Base-by-base conservation (phyloP, 1,140 invertebrate genomes). In the Pteromalus puparum region DNA sequence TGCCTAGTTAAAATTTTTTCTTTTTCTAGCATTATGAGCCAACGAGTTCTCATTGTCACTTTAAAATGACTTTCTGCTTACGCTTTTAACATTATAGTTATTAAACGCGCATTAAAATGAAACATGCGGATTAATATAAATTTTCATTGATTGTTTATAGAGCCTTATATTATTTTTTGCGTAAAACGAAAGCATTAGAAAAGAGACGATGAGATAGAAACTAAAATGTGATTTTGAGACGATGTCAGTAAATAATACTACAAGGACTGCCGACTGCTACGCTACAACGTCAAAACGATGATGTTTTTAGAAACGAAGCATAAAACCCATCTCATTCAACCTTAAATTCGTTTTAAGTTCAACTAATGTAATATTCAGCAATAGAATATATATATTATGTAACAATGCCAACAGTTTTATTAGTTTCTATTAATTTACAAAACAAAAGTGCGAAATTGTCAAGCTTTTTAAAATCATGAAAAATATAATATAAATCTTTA, bases 241-340 rank as follows among this genome's bases (percentile, higher is more conserved):
- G 87, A 83, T 87, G 88, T 87, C 87, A 88, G 83, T 85, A 75
- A 86, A 53, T 4, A 4, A 87, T 83, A 86, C 78, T 87, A 90
- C 86, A 81, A 87, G 88, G 91, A 92, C 91, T 89, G 88, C 88
- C 87, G 89, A 92, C 90, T 88, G 90, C 87, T 89, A 90, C 89
- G 86, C 87, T 87, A 90, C 87, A 90, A 90, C 86, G 86, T 84
- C 86, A 89, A 81, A 81, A 72, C n/a, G 38, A 81, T 80, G 48
- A 77, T 81, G 38, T 84, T 81, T 81, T 30, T 68, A 67, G 9
- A 74, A 74, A 75, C 42, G 15, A 81, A 85, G 10, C 53, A 83
- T 81, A 34, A 61, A 68, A 76, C 21, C 73, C n/a, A 77, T 65
- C 78, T 65, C 78, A 73, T 85, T 81, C 77, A 76, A 1, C 15